Base-by-base conservation (phyloP, 2,888 invertebrate species). In the Frankliniella fusca region DNA sequence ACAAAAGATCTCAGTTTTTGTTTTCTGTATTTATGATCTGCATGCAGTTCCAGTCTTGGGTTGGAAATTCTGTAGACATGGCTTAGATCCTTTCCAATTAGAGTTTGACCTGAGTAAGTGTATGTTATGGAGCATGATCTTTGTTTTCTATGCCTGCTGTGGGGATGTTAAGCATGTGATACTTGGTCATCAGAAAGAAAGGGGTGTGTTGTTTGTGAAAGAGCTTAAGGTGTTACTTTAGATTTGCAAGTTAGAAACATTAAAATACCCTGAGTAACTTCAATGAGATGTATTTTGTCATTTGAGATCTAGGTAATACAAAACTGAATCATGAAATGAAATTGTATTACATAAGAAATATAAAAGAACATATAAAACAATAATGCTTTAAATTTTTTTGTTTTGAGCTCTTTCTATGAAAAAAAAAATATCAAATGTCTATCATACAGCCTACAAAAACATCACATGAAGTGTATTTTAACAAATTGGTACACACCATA, bases 261-360 rank as follows among this genome's bases (percentile, higher is more conserved):
- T 27, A 76, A 76, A 11, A 27, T 54, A 54, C 27, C 27, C n/a
- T 27, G 27, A 27, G 20, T 76, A 76, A 76, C 70, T 76, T 76
- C 70, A 76, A 11, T 76, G 70, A 76, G 70, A 76, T 76, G 70
- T 76, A 76, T 76, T 76, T 76, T 23, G 27, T 76, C 70, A 76
- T 27, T 76, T 76, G 70, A 76, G 70, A 76, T 76, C 70, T 76
- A 76, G 70, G 27, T 76, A 76, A 76, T 76, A 76, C 70, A 76
- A 76, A 76, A 76, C 70, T 76, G 70, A 76, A 76, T 27, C 70
- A 76, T 76, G 10, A 23, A 76, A 76, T 27, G 70, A 76, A 76
- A 76, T 27, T 27, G 23, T 27, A 76, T 23, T 27, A 76, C 27
- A 76, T 12, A 27, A 76, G 70, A 76, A 12, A 23, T 76, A 76